Percentiles rank a stretch among this genome's conserved stretches.
These are phyloP conservation scores for Cossypha dichroa DNA, from an alignment of 2,797 vertebrate species.

Conservation along the genomic window DNA sequence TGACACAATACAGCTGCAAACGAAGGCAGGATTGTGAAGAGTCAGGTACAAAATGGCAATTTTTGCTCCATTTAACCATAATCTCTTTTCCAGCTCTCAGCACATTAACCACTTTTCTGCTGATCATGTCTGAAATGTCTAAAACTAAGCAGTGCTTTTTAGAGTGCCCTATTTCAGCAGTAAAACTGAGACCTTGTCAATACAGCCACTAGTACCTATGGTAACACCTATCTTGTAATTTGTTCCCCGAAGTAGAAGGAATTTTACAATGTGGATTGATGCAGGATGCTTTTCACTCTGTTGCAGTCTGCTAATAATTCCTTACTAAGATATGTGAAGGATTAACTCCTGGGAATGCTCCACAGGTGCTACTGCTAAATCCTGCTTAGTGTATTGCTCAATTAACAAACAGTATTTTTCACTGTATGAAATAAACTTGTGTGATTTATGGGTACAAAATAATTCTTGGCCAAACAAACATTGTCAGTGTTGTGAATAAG, in stretches of 20 bases:
- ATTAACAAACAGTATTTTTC: not conserved
- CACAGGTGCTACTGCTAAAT: not conserved
- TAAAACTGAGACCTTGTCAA: not conserved
- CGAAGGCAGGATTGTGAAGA: conserved; percentile 42
- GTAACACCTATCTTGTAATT: not conserved
- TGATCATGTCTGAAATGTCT: conserved; percentile 27
- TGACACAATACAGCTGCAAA: conserved; percentile 62
- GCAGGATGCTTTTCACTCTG: not conserved
- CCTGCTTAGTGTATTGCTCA: not conserved
- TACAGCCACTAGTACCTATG: not conserved
- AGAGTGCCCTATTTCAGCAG: not conserved
- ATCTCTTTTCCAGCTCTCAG: conserved; percentile 56
- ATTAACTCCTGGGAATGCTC: not conserved
- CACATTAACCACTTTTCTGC: conserved; percentile 64
- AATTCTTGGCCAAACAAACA: not conserved
- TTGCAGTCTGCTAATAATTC: not conserved
- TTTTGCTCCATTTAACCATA: conserved; percentile 58
- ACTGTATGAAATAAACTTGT: not conserved
- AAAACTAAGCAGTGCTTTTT: not conserved
- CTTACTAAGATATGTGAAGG: not conserved
- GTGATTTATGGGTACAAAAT: not conserved
- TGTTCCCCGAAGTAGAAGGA: not conserved
- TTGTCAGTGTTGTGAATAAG: not conserved
- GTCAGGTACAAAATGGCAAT: conserved; percentile 65
- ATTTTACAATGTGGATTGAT: not conserved